A percentile compares a stretch with the other conserved stretches of the same genome.
Evolutionary conservation across 2,797 vertebrate genomes (phyloP).

Genomic region (Iguana delicatissima): DNA sequence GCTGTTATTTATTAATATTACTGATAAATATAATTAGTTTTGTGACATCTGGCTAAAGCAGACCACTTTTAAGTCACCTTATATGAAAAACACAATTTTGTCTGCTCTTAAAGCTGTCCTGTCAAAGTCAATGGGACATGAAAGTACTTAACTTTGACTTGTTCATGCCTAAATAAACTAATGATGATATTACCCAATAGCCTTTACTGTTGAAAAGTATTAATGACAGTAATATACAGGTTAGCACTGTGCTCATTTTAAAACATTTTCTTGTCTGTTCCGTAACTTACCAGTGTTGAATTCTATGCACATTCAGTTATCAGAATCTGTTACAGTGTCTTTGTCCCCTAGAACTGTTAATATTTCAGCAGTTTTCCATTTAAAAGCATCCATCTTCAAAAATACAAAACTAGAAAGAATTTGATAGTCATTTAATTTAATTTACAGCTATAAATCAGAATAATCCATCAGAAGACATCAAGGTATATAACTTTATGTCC

Average conservation of each 20-base stretch:
- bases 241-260: background rate
- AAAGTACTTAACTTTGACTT: background rate
- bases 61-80: background rate
- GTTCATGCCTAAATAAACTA: background rate
- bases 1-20: background rate
- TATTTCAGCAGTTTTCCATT: conserved; percentile 14
- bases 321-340: conserved; percentile 1
- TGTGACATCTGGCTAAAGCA: background rate
- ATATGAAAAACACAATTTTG: background rate
- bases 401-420: background rate
- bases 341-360: background rate
- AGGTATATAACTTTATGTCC: background rate
- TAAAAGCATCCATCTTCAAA: conserved; percentile 10
- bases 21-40: background rate
- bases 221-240: background rate
- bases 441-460: background rate
- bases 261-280: background rate
- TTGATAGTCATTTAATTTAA: background rate
- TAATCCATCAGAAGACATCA: background rate
- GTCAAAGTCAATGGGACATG: background rate
- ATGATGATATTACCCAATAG: background rate
- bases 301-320: background rate
- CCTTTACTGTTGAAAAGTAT: background rate
- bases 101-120: background rate
- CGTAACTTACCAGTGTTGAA: background rate